Evolutionary conservation across 2,888 invertebrate genomes (phyloP), one percentile per base, ranked within the genome.

Genomic region (Penaeus monodon): DNA sequence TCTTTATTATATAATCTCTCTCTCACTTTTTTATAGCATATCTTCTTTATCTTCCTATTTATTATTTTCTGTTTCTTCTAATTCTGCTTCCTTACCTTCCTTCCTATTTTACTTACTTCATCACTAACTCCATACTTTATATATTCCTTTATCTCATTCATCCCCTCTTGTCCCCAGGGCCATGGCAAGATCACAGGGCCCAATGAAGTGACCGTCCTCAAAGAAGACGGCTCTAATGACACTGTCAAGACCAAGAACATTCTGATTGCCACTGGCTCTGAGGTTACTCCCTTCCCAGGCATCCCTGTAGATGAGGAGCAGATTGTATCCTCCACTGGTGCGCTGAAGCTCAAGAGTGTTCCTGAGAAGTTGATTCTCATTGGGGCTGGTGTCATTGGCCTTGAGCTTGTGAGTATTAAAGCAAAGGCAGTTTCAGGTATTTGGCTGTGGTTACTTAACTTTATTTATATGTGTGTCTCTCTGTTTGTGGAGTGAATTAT

Each of bases 381-480:
- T 92, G 99, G 99, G 38, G 99, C 99, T 84, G 99, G 99, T 90
- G 99, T 99, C 17, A 99, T 99, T 92, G 99, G 99, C 29, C 94
- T 99, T 22, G 99, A 99, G 93, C 93, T 99, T 93, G 90, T 90
- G 68, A 38, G 84, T 85, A 44, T 44, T 7, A 44, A 44, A 44
- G 6, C 10, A 44, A 44, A 44, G 10, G 10, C 44, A 44, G 44
- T 44, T 44, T 44, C 10, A 10, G 44, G 44, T 44, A 44, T 44
- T 8, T 44, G 10, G 44, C 10, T 8, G 44, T 44, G 44, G 44
- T 44, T 44, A 44, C 44, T 70, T 8, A 4, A 96, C 95, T 92
- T 92, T 92, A 27, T n/a, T 78, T 24, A 64, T 81, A 20, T 80
- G 29, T 38, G 27, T 20, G 8, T n/a, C n/a, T 65, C 20, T 78